Conservation (phyloP, 2,888 invertebrate genomes). For the Harmothoe impar region DNA sequence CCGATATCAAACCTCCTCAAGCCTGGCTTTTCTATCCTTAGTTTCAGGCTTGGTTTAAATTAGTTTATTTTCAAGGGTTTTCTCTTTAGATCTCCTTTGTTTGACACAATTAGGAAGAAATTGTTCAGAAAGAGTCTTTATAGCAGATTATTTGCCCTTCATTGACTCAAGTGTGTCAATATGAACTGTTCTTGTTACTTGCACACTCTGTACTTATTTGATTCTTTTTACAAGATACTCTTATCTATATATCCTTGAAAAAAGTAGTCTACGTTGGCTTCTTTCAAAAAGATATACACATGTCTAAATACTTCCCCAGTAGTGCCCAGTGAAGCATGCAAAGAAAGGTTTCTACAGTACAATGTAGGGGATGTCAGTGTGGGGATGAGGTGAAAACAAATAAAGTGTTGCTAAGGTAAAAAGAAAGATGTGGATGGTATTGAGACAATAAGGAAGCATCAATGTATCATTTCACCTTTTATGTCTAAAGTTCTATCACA, state of each 20-base stretch:
- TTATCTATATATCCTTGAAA: no score
- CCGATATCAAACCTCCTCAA: no score
- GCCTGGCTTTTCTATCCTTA: no score
- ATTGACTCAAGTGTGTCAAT: no score
- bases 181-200: no score
- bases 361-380: constrained; percentile 42
- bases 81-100: neutral
- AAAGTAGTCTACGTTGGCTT: no score
- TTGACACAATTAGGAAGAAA: no score
- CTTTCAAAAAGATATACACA: neutral
- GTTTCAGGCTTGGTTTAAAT: no score
- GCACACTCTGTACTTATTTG: no score
- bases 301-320: constrained; percentile 49
- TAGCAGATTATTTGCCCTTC: no score
- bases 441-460: constrained; percentile 48
- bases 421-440: constrained; percentile 49
- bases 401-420: constrained; percentile 41
- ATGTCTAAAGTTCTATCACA: neutral
- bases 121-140: no score
- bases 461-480: constrained; percentile 15
- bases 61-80: neutral
- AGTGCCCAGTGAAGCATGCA: constrained; percentile 48
- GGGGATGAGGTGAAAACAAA: constrained; percentile 57
- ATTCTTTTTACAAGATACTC: no score
- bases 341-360: constrained; percentile 33